Evolutionary conservation across 2,888 invertebrate genomes (phyloP).

Genomic region (Blera fallax): DNA sequence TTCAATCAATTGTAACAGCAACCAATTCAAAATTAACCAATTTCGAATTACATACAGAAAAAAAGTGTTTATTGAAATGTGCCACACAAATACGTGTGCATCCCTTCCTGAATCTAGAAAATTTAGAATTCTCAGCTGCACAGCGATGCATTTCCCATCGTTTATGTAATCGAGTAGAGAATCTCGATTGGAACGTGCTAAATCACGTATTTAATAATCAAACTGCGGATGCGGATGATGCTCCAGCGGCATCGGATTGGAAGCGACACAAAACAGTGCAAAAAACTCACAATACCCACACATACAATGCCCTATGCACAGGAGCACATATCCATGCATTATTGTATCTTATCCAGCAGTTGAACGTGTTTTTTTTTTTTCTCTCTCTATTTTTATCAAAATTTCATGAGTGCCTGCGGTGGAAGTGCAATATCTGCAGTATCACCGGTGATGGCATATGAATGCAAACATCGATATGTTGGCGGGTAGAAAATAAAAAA

Average conservation of each 20-base stretch:
- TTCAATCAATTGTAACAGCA: no score
- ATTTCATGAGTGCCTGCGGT: constrained; percentile 1
- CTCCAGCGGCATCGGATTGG: constrained; percentile 29
- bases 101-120: no score
- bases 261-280: constrained; percentile 33
- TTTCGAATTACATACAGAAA: no score
- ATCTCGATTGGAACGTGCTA: constrained; percentile 35
- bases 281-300: background rate
- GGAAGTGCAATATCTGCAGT: constrained; percentile 38
- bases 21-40: no score
- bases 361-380: background rate
- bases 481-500: background rate
- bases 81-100: no score
- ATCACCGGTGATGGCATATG: constrained; percentile 36
- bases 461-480: constrained; percentile 27
- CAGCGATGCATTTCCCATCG: background rate
- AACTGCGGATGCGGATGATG: constrained; percentile 58
- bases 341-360: background rate
- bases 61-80: no score
- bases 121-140: constrained; percentile 1
- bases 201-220: constrained; percentile 69
- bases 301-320: background rate
- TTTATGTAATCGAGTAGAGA: background rate
- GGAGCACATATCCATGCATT: no score
- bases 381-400: constrained; percentile 22